Conservation (phyloP, 2,113 vertebrate species). For the Phaetusa simplex region DNA sequence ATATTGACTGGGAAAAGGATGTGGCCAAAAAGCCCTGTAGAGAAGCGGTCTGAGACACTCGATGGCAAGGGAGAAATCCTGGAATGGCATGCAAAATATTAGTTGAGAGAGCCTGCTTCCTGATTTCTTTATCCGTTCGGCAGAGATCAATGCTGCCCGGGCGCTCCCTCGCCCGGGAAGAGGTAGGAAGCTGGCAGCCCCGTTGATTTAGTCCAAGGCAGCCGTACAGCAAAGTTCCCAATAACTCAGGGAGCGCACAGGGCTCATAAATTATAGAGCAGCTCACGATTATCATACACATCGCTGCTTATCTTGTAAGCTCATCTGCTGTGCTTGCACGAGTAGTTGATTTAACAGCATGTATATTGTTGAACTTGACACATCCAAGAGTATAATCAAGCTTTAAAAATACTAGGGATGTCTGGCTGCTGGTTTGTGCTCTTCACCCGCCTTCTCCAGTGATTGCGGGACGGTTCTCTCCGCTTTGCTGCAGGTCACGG, state of each 20-base stretch:
- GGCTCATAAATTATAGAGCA: constrained; percentile 47
- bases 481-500: background rate
- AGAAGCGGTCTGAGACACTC: background rate
- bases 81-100: accelerated
- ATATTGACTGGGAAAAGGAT: too few relatives aligned
- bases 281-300: constrained; percentile 58
- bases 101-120: background rate
- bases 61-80: background rate
- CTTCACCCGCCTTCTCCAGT: background rate
- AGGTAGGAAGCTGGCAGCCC: background rate
- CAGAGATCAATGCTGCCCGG: background rate
- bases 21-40: background rate
- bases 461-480: background rate
- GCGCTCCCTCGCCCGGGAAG: background rate
- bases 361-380: constrained; percentile 62
- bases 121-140: background rate
- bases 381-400: constrained; percentile 48
- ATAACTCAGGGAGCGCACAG: background rate
- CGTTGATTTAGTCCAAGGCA: background rate
- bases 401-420: background rate
- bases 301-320: constrained; percentile 63
- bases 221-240: background rate
- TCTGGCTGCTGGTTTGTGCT: background rate
- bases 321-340: constrained; percentile 62
- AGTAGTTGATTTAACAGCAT: constrained; percentile 64